Conservation (phyloP, 2,888 invertebrate genomes). For the Archaeoteleia sp. region DNA sequence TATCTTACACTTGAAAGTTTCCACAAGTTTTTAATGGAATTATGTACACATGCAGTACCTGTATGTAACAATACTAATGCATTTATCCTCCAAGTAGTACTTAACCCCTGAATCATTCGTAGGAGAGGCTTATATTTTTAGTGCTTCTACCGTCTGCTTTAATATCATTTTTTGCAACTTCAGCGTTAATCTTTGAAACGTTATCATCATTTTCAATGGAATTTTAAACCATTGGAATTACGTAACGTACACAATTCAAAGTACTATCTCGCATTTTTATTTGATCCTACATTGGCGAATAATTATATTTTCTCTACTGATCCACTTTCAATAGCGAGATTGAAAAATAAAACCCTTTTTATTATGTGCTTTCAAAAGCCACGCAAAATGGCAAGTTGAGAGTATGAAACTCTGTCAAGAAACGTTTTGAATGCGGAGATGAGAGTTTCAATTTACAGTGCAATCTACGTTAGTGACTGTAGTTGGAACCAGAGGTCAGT, state of each 20-base stretch:
- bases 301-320: too few relatives aligned
- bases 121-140: constrained; percentile 35
- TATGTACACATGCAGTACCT: constrained; percentile 20
- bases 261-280: too few relatives aligned
- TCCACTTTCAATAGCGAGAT: too few relatives aligned
- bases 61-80: constrained; percentile 32
- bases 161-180: constrained; percentile 12
- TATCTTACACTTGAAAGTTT: constrained; percentile 6
- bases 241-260: background rate
- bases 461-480: too few relatives aligned
- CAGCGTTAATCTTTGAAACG: background rate
- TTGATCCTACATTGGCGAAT: too few relatives aligned
- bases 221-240: background rate
- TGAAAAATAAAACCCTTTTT: too few relatives aligned
- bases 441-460: constrained; percentile 23
- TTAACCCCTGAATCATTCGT: constrained; percentile 38
- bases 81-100: constrained; percentile 42
- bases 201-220: background rate
- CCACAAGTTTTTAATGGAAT: constrained; percentile 25
- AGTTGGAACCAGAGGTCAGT: too few relatives aligned
- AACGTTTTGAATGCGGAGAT: constrained; percentile 1
- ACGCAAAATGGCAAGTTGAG: too few relatives aligned
- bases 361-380: background rate
- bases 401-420: background rate
- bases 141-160: constrained; percentile 26